phyloP scores from a whole-genome alignment of 2,113 vertebrate species.

The Pica pica region DNA sequence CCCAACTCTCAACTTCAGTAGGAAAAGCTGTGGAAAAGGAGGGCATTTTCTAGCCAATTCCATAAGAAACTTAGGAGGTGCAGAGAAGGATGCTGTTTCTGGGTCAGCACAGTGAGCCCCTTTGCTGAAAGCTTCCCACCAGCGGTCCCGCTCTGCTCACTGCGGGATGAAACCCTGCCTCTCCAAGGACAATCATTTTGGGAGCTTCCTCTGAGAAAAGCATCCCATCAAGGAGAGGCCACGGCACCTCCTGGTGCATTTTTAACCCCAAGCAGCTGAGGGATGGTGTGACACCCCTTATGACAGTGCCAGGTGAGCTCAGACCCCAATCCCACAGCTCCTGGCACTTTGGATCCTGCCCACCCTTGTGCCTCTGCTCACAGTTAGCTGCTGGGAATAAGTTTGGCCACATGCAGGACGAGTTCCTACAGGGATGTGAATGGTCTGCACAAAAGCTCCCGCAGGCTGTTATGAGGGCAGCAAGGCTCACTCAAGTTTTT shows the following conservation, averaged over 20 bases:
- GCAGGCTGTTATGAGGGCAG: background rate
- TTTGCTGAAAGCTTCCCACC: background rate
- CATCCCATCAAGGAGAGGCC: background rate
- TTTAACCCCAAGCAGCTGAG: background rate
- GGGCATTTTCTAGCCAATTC: background rate
- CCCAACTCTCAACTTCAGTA: background rate
- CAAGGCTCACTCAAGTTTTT: background rate
- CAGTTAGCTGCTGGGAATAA: background rate
- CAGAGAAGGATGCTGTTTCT: background rate
- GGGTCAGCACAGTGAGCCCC: background rate
- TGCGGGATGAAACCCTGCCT: background rate
- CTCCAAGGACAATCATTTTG: background rate
- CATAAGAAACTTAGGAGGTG: background rate
- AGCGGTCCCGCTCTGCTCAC: fast-evolving
- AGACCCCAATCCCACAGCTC: background rate
- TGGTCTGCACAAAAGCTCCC: background rate
- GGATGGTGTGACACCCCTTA: background rate
- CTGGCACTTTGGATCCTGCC: background rate
- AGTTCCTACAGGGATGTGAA: background rate
- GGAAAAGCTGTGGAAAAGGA: background rate
- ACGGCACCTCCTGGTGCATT: background rate
- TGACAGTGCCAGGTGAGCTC: background rate
- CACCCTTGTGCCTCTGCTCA: background rate
- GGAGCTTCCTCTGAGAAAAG: background rate
- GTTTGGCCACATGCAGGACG: fast-evolving